Base-by-base conservation (phyloP, 92 coral and sea anemone genomes). In the Metridium senile region DNA sequence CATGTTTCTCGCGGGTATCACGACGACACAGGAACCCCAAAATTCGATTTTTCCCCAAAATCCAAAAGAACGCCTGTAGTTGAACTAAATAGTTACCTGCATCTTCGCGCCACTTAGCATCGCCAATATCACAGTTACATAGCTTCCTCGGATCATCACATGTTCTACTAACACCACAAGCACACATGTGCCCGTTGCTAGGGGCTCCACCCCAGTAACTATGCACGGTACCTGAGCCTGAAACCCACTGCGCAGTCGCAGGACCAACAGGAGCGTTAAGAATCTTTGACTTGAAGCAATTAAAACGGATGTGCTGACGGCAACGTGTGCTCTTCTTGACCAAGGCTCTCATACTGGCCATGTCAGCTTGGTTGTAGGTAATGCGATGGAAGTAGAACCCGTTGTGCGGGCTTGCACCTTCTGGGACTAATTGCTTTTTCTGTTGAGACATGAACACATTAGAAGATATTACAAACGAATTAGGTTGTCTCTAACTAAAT, bases 121-220 rank as follows among this genome's bases (percentile, higher is more conserved):
- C 95, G 11, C 91, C 93, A 49, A 87, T 85, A 66, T 95, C 98
- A 65, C 98, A 95, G 68, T 95, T 95, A 72, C 98, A 95, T 62
- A 56, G 83, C 74, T 95, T 95, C 16, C 62, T 59, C 3, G 82
- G 86, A 35, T 92, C 87, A 39, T 58, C 86, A 76, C 98, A 95
- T 28, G 91, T 79, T 18, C 89, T 73, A 19, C 75, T 82, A 56
- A 81, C 78, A 29, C 92, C 97, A 68, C 98, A 95, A 39, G 97
- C 91, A 78, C 98, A 95, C 26, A 76, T 89, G 25, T 77, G 34
- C n/a, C 85, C 82, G 1, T 85, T 84, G 18, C 74, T 22, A 11
- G 89, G 84, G 1, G 95, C 95, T 2, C 97, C 98, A 20, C 98
- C 98, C 98, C 98, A 95, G 82, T 89, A 89, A 59, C 82, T 79